Percentiles rank a stretch among this genome's conserved stretches.
phyloP scores from a whole-genome alignment of 2,888 invertebrate species.

The Neelides folsomi region DNA sequence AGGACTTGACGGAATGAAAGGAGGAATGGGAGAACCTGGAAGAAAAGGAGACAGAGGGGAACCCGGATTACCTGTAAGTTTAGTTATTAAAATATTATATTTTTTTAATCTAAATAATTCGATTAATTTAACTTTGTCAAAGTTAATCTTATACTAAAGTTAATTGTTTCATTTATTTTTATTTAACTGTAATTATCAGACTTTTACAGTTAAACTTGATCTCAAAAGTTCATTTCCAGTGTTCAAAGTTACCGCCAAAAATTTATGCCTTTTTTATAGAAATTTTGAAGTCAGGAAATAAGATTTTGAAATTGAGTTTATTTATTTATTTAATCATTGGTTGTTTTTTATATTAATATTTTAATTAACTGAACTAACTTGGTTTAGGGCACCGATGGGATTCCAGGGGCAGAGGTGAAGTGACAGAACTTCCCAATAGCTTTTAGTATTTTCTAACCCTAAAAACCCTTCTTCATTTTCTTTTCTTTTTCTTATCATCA shows the following conservation, averaged over 20 bases:
- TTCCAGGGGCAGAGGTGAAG: constrained; percentile 72
- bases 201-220: not conserved
- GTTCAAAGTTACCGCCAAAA: no score
- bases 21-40: constrained; percentile 83
- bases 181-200: no score
- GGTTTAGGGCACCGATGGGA: constrained; percentile 82
- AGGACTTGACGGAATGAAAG: constrained; percentile 92
- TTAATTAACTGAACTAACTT: no score
- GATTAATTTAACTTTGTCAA: not conserved
- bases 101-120: not conserved
- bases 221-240: no score
- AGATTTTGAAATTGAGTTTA: not conserved
- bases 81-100: not conserved
- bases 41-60: constrained; percentile 75
- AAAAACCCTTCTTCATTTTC: constrained; percentile 6
- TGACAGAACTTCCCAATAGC: constrained; percentile 19
- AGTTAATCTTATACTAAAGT: no score
- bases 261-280: no score
- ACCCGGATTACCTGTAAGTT: constrained; percentile 79
- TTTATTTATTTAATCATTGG: constrained; percentile 14
- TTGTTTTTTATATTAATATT: no score
- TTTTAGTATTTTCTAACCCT: constrained; percentile 3
- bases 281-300: not conserved
- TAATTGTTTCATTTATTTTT: no score
- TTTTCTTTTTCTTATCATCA: constrained; percentile 10